Conservation (phyloP, 1,140 invertebrate genomes). For the Antheraea pernyi region DNA sequence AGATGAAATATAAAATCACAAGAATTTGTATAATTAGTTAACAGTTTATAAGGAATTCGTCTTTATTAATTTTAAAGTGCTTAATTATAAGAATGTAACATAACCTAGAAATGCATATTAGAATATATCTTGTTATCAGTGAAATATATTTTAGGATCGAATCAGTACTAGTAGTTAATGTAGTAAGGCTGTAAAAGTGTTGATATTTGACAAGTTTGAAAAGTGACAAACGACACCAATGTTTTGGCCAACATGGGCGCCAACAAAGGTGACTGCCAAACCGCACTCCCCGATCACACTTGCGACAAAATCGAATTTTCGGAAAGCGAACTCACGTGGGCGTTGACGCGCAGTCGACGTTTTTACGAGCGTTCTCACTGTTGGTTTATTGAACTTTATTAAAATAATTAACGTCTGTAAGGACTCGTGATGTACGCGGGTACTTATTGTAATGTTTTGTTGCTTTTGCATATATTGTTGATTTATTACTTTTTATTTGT, state of each 20-base stretch:
- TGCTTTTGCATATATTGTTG: background rate
- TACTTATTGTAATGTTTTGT: slow-evolving; percentile 16
- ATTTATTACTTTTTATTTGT: background rate
- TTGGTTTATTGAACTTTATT: slow-evolving; percentile 26
- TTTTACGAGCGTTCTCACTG: slow-evolving; percentile 26
- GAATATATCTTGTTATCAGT: too few relatives aligned
- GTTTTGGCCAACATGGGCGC: background rate
- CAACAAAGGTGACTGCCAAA: background rate
- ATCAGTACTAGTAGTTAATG: too few relatives aligned
- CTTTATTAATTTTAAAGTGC: too few relatives aligned
- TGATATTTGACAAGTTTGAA: background rate
- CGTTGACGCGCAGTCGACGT: slow-evolving; percentile 25
- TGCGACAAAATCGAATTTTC: slow-evolving; percentile 27
- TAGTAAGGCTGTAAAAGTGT: too few relatives aligned
- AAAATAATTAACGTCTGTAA: slow-evolving; percentile 32
- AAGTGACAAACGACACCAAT: background rate
- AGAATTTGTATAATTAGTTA: too few relatives aligned
- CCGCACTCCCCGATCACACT: slow-evolving; percentile 18
- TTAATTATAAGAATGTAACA: too few relatives aligned
- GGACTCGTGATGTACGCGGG: slow-evolving; percentile 25
- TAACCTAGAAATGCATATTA: too few relatives aligned
- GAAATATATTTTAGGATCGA: too few relatives aligned
- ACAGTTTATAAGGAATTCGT: too few relatives aligned
- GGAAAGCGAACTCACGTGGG: slow-evolving; percentile 27
- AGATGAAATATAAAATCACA: too few relatives aligned